Conservation (phyloP, 2,113 vertebrate species). For the Octodon degus region DNA sequence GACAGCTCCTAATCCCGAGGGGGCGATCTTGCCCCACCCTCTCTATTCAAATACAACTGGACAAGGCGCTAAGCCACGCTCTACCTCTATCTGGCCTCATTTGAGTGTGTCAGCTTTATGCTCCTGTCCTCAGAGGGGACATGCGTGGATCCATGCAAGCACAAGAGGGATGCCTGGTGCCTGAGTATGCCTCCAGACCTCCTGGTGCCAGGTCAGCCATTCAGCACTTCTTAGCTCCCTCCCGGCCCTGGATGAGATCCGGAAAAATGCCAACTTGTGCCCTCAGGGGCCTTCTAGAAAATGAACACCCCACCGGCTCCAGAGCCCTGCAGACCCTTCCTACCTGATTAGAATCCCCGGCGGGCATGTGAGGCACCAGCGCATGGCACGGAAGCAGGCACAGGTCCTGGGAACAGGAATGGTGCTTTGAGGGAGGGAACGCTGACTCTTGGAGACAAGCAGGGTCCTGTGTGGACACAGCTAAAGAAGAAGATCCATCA, state of each 20-base stretch:
- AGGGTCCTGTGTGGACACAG: background rate
- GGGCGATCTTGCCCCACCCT: background rate
- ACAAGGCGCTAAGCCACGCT: background rate
- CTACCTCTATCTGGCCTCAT: background rate
- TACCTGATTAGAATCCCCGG: slow-evolving; percentile 65
- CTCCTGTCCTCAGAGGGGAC: background rate
- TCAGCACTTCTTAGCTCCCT: background rate
- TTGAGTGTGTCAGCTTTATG: background rate
- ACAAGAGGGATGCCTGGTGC: background rate
- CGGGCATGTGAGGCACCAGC: background rate
- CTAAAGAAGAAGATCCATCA: slow-evolving; percentile 24
- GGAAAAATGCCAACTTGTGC: background rate
- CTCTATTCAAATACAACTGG: background rate
- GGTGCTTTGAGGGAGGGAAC: slow-evolving; percentile 27
- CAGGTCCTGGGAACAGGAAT: slow-evolving; percentile 33
- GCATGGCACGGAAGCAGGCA: background rate
- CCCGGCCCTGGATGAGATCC: background rate
- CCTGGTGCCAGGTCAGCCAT: background rate
- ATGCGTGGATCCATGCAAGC: background rate
- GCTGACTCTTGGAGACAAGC: slow-evolving; percentile 44
- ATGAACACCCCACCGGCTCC: background rate
- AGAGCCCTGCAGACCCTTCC: background rate
- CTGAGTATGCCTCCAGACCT: background rate
- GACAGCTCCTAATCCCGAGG: background rate
- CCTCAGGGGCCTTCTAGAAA: background rate